Percentiles rank a stretch among this genome's conserved stretches.
These are phyloP conservation scores for Acanthochromis polyacanthus DNA, from an alignment of 2,113 vertebrate species.

Conservation along the genomic window DNA sequence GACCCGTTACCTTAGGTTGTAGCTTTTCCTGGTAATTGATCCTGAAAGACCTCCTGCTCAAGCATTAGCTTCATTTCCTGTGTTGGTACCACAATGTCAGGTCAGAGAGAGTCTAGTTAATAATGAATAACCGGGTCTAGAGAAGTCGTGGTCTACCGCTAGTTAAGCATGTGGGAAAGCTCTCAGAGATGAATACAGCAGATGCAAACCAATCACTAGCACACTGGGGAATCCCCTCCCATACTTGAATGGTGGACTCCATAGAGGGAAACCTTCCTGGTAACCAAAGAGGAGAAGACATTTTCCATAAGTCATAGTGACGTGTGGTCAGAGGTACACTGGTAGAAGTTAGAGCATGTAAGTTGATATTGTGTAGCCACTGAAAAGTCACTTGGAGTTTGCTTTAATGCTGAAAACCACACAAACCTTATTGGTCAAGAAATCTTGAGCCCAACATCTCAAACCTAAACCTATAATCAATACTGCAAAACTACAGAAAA, in stretches of 20 bases:
- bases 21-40: background rate
- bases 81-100: constrained; percentile 3
- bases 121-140: constrained; percentile 48
- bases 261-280: constrained; percentile 38
- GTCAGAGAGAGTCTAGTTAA: constrained; percentile 47
- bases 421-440: constrained; percentile 42
- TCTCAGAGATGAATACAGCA: constrained; percentile 66
- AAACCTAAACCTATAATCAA: constrained; percentile 22
- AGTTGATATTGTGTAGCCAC: constrained; percentile 6
- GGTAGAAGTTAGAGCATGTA: constrained; percentile 9
- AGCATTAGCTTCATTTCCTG: background rate
- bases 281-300: constrained; percentile 38
- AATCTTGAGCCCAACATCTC: constrained; percentile 15
- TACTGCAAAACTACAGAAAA: constrained; percentile 49
- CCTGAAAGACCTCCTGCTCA: background rate
- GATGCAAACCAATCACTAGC: constrained; percentile 57
- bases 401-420: constrained; percentile 8
- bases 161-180: constrained; percentile 74
- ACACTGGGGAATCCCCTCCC: constrained; percentile 65
- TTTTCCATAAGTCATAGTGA: constrained; percentile 57
- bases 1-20: background rate
- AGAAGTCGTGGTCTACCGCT: constrained; percentile 45
- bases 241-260: constrained; percentile 56
- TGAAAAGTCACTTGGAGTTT: background rate
- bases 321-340: constrained; percentile 4